Percentiles rank a stretch among this genome's conserved stretches.
phyloP scores from a whole-genome alignment of 2,888 invertebrate genomes.

The Tromatobia lineatoria region DNA sequence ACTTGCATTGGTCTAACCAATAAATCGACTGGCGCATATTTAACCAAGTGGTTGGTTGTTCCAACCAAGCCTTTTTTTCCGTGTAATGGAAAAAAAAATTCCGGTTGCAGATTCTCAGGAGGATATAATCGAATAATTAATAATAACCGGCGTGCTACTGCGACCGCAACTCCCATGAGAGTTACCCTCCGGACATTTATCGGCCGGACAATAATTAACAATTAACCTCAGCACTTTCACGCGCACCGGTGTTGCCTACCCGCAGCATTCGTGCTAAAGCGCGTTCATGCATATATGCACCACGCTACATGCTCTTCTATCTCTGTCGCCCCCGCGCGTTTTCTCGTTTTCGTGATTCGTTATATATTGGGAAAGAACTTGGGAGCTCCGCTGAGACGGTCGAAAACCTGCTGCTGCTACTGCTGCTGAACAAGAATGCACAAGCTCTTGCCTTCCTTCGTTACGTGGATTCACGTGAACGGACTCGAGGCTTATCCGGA shows the following conservation, averaged over 20 bases:
- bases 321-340: slow-evolving; percentile 2
- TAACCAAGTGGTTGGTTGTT: no score
- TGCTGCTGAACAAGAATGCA: slow-evolving; percentile 42
- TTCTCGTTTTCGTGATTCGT: slow-evolving; percentile 42
- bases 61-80: no score
- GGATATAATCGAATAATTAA: slow-evolving; percentile 63
- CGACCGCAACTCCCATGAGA: slow-evolving; percentile 50
- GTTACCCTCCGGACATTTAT: slow-evolving; percentile 60
- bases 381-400: slow-evolving; percentile 5
- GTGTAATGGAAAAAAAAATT: slow-evolving; percentile 29
- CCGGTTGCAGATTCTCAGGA: slow-evolving; percentile 46
- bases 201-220: slow-evolving; percentile 64
- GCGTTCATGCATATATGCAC: slow-evolving; percentile 46
- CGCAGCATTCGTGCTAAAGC: slow-evolving; percentile 69
- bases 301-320: slow-evolving; percentile 26
- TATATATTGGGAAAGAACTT: slow-evolving; percentile 45
- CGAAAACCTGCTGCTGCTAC: slow-evolving; percentile 28
- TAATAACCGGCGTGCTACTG: slow-evolving; percentile 54
- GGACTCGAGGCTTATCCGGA: slow-evolving; percentile 31
- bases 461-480: slow-evolving; percentile 36
- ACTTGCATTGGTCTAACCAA: no score
- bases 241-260: slow-evolving; percentile 65
- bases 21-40: no score
- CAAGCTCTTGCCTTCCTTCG: slow-evolving; percentile 48
- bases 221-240: slow-evolving; percentile 70